Evolutionary conservation across 1,140 invertebrate species (phyloP).

Genomic region (Phenacoccus solenopsis): DNA sequence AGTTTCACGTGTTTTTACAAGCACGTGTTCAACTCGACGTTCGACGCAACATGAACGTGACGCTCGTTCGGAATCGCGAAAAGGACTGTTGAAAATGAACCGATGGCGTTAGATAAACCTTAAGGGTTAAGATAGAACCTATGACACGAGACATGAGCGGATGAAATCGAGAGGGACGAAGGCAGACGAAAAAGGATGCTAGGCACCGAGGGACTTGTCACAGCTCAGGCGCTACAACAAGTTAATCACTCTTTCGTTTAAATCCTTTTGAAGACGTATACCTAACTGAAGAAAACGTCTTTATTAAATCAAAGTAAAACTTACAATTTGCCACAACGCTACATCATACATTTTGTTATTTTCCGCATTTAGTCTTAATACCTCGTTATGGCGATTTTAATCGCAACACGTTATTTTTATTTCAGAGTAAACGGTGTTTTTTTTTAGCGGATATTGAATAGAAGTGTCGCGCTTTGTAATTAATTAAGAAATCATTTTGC

Average conservation of each 20-base stretch:
- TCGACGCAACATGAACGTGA: not conserved
- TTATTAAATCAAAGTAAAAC: conserved; percentile 14
- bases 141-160: conserved; percentile 8
- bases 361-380: too few species aligned
- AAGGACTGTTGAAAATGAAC: conserved; percentile 15
- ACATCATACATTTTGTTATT: not conserved
- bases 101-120: conserved; percentile 13
- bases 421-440: too few species aligned
- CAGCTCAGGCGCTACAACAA: conserved; percentile 12
- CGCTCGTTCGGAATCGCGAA: not conserved
- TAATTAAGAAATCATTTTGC: too few species aligned
- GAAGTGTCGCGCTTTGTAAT: too few species aligned
- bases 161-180: not conserved
- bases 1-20: not conserved
- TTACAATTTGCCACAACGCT: not conserved
- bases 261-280: conserved; percentile 16
- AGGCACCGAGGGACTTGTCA: conserved; percentile 8
- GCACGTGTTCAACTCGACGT: not conserved
- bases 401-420: not conserved
- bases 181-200: not conserved
- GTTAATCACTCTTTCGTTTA: conserved; percentile 15
- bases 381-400: not conserved
- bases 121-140: not conserved
- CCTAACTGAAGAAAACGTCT: not conserved
- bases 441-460: too few species aligned